Evolutionary conservation across 2,797 vertebrate genomes (phyloP).

Genomic region (Muscicapa comitata): DNA sequence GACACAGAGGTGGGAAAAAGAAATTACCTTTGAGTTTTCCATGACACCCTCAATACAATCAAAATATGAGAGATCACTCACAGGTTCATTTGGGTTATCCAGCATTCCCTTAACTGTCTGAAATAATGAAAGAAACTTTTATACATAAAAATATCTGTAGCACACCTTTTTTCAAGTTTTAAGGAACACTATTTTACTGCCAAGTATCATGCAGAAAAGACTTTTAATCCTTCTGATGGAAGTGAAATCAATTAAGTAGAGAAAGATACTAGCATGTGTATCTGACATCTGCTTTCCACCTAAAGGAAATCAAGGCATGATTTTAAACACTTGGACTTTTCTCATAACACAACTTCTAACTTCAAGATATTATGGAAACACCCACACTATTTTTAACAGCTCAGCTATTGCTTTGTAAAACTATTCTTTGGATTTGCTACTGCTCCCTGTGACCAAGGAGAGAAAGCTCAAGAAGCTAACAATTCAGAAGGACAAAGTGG

Average conservation of each 20-base stretch:
- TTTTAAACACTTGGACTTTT: background rate
- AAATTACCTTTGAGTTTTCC: constrained; percentile 96
- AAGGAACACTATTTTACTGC: background rate
- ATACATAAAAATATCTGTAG: background rate
- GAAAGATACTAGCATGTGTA: background rate
- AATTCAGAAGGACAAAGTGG: background rate
- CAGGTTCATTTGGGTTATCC: constrained; percentile 94
- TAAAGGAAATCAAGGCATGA: background rate
- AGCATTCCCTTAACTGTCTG: constrained; percentile 95
- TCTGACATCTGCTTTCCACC: background rate
- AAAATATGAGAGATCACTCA: constrained; percentile 96
- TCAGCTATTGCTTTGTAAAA: background rate
- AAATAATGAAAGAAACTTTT: background rate
- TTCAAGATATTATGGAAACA: background rate
- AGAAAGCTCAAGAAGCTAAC: background rate
- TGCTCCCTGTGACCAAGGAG: background rate
- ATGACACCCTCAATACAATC: constrained; percentile 98
- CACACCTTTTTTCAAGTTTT: background rate
- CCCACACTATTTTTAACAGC: background rate
- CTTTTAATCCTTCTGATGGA: background rate
- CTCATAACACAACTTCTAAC: background rate
- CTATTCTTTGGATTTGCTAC: background rate
- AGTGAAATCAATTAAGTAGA: background rate
- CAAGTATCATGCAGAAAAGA: background rate
- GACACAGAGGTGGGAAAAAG: background rate